These are phyloP conservation scores for Macquaria ambigua DNA, from an alignment of 2,113 vertebrate genomes.

Conservation along the genomic window DNA sequence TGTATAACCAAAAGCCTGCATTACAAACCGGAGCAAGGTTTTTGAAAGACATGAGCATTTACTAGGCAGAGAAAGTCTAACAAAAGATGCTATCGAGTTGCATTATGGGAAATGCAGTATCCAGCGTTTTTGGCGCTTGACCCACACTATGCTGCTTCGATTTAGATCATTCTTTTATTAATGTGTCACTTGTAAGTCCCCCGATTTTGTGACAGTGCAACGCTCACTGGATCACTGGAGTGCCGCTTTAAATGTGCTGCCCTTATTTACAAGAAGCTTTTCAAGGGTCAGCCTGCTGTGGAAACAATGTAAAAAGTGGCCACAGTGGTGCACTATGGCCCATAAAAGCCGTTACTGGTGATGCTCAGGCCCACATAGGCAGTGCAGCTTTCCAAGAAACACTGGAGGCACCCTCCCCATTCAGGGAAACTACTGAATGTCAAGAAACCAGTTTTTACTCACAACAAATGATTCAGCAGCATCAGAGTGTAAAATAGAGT, in stretches of 20 bases:
- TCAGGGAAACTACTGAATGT: constrained; percentile 38
- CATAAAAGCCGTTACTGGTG: constrained; percentile 21
- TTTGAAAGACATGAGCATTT: neutral
- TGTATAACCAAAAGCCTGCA: neutral
- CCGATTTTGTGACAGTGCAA: neutral
- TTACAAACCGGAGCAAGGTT: neutral
- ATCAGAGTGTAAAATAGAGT: neutral
- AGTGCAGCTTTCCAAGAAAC: constrained; percentile 59
- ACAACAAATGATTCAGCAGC: constrained; percentile 43
- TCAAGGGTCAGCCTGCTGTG: neutral
- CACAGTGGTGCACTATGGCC: neutral
- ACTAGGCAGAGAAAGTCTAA: neutral
- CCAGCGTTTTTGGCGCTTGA: neutral
- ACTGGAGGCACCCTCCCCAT: neutral
- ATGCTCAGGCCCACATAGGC: neutral
- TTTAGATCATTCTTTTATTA: neutral
- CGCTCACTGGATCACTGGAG: neutral
- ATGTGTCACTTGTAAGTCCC: neutral
- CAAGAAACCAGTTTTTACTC: constrained; percentile 12
- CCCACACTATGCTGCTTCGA: neutral
- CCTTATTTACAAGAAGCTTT: neutral
- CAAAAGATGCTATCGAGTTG: neutral
- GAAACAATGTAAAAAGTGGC: neutral
- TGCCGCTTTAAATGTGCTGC: neutral
- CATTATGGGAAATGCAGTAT: neutral